A percentile compares a stretch with the other conserved stretches of the same genome.
Evolutionary conservation across 2,797 vertebrate genomes (phyloP).

Genomic region (Cyclura pinguis): DNA sequence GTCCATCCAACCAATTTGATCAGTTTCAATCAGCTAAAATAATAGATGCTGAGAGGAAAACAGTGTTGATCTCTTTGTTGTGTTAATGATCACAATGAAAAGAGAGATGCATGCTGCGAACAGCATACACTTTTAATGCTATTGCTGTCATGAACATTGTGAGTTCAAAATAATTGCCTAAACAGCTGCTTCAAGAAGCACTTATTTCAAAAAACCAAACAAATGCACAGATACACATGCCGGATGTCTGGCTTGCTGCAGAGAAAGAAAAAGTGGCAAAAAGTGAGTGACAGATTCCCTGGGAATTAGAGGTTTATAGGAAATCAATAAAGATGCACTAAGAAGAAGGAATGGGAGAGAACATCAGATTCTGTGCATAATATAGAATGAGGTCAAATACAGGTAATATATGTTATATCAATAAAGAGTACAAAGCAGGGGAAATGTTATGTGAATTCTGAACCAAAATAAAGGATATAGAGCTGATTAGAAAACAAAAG

Average conservation of each 20-base stretch:
- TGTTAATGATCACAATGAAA: conserved; percentile 38
- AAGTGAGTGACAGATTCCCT: not conserved
- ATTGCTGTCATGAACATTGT: conserved; percentile 6
- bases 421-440: not conserved
- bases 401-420: not conserved
- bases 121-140: conserved; percentile 33
- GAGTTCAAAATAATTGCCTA: conserved; percentile 41
- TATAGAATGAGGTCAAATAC: not conserved
- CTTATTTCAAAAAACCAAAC: conserved; percentile 27
- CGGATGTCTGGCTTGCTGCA: conserved; percentile 9
- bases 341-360: not conserved
- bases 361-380: not conserved
- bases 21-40: conserved; percentile 36
- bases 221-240: not conserved
- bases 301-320: not conserved
- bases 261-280: not conserved
- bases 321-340: not conserved
- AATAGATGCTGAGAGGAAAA: conserved; percentile 53
- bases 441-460: not conserved
- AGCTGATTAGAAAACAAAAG: not conserved
- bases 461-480: not conserved
- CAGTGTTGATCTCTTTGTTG: conserved; percentile 42
- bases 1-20: conserved; percentile 17
- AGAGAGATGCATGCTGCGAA: not conserved
- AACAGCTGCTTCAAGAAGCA: conserved; percentile 37